Base-by-base conservation (phyloP, 2,888 invertebrate species). In the Automeris io region DNA sequence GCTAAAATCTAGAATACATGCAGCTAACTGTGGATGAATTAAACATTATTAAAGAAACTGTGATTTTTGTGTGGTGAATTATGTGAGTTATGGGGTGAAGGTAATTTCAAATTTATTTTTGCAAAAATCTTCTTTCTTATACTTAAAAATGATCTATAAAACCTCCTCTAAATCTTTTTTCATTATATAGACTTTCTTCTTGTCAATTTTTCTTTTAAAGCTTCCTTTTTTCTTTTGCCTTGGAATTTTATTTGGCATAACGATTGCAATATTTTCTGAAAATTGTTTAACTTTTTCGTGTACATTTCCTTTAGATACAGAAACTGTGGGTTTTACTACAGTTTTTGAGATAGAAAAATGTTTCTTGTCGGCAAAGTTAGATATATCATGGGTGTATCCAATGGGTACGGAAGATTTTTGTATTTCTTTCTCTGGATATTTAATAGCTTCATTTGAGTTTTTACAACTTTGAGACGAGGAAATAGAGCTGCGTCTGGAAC, bases 271-370 rank as follows among this genome's bases (percentile, higher is more conserved):
- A 4, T 47, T 60, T 41, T 69, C 79, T 0, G 80, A 74, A 42
- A 87, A 87, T 46, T 73, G 79, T 45, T 72, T 78, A 6, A 87
- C 79, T 60, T 80, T 87, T n/a, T 86, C 83, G 23, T 76, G 70
- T 0, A 87, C 87, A 45, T 78, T 85, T 0, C 83, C 81, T 33
- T 65, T 57, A 2, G 66, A 59, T 47, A 67, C 76, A 0, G 71
- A 57, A 2, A 71, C 60, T 2, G 68, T 42, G 7, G 75, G 69
- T 21, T 61, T 67, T 0, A 60, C 34, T 9, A 53, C 45, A 1
- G 69, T 66, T 4, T 46, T 61, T 45, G 49, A 62, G 24, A 60
- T 46, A 1, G 47, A 62, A 39, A 57, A 70, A 55, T 61, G 53
- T 41, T 67, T 73, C 41, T 47, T 71, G 38, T 74, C 68, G 18